Percentiles rank a stretch among this genome's conserved stretches.
These are phyloP conservation scores for Augiades crinisus DNA, from an alignment of 2,888 invertebrate species.

Conservation along the genomic window DNA sequence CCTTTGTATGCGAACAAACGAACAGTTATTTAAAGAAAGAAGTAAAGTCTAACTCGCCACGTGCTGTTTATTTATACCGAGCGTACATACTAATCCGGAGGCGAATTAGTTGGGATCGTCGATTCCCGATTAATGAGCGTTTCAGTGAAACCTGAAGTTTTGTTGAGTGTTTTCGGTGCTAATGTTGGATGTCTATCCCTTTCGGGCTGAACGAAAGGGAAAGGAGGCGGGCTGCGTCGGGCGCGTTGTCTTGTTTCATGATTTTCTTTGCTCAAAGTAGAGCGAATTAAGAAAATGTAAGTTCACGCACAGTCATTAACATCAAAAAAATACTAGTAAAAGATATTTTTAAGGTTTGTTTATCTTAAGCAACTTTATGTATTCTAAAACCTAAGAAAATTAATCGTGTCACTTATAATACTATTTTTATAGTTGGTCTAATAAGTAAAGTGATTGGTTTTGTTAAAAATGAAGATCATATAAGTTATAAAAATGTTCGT, in stretches of 20 bases:
- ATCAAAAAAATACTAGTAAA: too few species aligned
- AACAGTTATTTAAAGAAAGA: conserved; percentile 22
- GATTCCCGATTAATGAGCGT: conserved; percentile 37
- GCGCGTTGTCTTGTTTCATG: conserved; percentile 68
- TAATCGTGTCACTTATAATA: too few species aligned
- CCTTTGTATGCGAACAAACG: conserved; percentile 22
- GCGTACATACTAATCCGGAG: conserved; percentile 1
- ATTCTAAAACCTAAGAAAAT: too few species aligned
- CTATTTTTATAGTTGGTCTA: too few species aligned
- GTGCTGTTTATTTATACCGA: conserved; percentile 38
- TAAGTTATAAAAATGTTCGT: too few species aligned
- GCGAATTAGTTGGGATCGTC: conserved; percentile 12
- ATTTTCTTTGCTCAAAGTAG: conserved; percentile 62
- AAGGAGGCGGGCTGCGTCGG: conserved; percentile 61
- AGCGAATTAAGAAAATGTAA: conserved; percentile 67
- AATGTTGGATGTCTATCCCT: conserved; percentile 58
- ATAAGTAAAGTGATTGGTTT: too few species aligned
- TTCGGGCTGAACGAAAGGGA: conserved; percentile 67
- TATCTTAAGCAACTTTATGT: too few species aligned
- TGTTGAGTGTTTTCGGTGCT: conserved; percentile 71
- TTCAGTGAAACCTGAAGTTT: conserved; percentile 65
- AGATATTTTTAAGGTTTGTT: too few species aligned
- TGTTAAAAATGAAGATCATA: too few species aligned
- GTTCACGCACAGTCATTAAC: conserved; percentile 40
- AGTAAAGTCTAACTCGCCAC: conserved; percentile 39